Evolutionary conservation across 2,797 vertebrate genomes (phyloP).

Genomic region (Delichon dasypus): DNA sequence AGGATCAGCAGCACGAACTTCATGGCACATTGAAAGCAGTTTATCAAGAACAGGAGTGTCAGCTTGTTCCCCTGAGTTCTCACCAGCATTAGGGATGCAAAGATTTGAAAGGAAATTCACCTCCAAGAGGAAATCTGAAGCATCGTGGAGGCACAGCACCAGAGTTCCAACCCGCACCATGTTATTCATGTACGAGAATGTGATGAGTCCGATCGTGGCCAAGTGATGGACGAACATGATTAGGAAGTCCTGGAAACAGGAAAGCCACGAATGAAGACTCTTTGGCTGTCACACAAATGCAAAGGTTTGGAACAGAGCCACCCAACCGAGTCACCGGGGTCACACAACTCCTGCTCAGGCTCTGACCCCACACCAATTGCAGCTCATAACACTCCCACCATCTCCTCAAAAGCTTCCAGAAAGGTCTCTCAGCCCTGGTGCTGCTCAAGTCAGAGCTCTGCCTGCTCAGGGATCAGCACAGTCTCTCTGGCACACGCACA

Average conservation of each 20-base stretch:
- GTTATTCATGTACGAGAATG: constrained; percentile 93
- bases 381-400: neutral
- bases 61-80: neutral
- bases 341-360: neutral
- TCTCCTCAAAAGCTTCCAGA: neutral
- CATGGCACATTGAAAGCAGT: neutral
- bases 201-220: constrained; percentile 88
- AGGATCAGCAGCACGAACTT: neutral
- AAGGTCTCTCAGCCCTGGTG: neutral
- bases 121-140: constrained; percentile 92
- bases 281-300: neutral
- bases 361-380: neutral
- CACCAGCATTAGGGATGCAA: neutral
- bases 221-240: constrained; percentile 97
- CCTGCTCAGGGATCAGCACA: neutral
- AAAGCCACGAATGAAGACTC: neutral
- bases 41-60: neutral
- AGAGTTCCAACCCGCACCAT: constrained; percentile 91
- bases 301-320: neutral
- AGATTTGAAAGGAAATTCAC: constrained; percentile 67
- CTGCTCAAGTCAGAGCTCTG: neutral
- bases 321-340: neutral
- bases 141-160: constrained; percentile 90
- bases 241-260: constrained; percentile 86
- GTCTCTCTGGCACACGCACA: neutral